These are phyloP conservation scores for Andricus grossulariae DNA, from an alignment of 1,140 invertebrate species.

Conservation along the genomic window DNA sequence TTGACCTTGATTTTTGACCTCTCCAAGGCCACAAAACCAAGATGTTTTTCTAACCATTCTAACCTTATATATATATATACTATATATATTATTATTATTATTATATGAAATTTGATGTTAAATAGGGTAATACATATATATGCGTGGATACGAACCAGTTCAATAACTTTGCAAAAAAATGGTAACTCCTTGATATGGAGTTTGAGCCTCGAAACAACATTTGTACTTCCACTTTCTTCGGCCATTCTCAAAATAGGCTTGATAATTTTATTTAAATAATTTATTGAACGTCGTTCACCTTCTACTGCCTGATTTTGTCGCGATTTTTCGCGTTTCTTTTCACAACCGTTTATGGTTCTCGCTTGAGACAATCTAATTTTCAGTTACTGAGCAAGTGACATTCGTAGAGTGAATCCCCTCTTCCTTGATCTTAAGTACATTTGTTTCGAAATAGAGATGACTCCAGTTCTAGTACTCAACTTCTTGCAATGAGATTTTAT, in stretches of 20 bases:
- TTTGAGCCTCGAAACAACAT: slow-evolving; percentile 43
- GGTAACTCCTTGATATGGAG: slow-evolving; percentile 50
- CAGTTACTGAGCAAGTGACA: slow-evolving; percentile 31
- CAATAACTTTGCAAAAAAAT: slow-evolving; percentile 57
- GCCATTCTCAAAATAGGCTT: slow-evolving; percentile 42
- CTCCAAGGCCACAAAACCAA: too few species aligned
- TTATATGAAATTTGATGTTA: too few species aligned
- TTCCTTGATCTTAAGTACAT: slow-evolving; percentile 51
- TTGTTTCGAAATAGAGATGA: slow-evolving; percentile 66
- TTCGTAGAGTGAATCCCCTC: slow-evolving; percentile 48
- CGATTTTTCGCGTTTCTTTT: not conserved
- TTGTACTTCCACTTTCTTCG: slow-evolving; percentile 44
- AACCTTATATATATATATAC: too few species aligned
- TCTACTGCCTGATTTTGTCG: not conserved
- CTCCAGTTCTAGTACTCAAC: slow-evolving; percentile 58
- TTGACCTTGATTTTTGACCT: too few species aligned
- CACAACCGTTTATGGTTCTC: slow-evolving; percentile 8
- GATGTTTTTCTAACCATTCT: too few species aligned
- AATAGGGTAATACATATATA: not conserved
- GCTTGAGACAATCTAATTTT: slow-evolving; percentile 38
- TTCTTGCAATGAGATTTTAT: slow-evolving; percentile 39
- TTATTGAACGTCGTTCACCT: not conserved
- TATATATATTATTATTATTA: too few species aligned
- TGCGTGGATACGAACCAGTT: slow-evolving; percentile 51
- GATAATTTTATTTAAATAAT: slow-evolving; percentile 4